Evolutionary conservation across 2,888 invertebrate species (phyloP).

Genomic region (Nowickia ferox): DNA sequence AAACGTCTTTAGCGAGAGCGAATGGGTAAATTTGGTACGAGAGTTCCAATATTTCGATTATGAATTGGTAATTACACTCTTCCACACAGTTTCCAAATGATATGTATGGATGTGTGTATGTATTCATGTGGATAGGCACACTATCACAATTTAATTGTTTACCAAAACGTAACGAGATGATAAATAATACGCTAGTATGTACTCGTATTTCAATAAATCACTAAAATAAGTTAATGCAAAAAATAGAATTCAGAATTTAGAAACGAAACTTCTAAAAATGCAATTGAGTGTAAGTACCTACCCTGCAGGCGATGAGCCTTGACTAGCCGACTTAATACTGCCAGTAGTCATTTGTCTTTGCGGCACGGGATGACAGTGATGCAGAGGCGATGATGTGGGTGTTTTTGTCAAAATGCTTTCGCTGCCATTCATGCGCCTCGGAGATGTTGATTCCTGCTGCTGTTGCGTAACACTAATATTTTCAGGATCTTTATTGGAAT

Average conservation of each 20-base stretch:
- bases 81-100: too few relatives aligned
- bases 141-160: too few relatives aligned
- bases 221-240: too few relatives aligned
- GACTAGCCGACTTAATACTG: constrained; percentile 80
- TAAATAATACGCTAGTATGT: too few relatives aligned
- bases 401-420: constrained; percentile 73
- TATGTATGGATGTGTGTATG: too few relatives aligned
- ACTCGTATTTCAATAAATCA: too few relatives aligned
- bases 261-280: neutral
- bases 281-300: constrained; percentile 71
- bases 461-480: constrained; percentile 38
- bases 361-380: constrained; percentile 76
- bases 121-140: too few relatives aligned
- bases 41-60: too few relatives aligned
- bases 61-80: too few relatives aligned
- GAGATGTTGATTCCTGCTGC: constrained; percentile 58
- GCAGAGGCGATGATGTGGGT: constrained; percentile 80
- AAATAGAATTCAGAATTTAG: neutral
- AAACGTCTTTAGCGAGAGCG: too few relatives aligned
- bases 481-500: constrained; percentile 76
- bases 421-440: constrained; percentile 67
- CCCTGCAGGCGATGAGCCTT: constrained; percentile 83
- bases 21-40: too few relatives aligned
- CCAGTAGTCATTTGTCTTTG: constrained; percentile 77
- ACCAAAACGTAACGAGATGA: too few relatives aligned